Percentiles rank a stretch among this genome's conserved stretches.
Conservation (phyloP, 2,797 vertebrate genomes). For the Eulemur coronatus region DNA sequence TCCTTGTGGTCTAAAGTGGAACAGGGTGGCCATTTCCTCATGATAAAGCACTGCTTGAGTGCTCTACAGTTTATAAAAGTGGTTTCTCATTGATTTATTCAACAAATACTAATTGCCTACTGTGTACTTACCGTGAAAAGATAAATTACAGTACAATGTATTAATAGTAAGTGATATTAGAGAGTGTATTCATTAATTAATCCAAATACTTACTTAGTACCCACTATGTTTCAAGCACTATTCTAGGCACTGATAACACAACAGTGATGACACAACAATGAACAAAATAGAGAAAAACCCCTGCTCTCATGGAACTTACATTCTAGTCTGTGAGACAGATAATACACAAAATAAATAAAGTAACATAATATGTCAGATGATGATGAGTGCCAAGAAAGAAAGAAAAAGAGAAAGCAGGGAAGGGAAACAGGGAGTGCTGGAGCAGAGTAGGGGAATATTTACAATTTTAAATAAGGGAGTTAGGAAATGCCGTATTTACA, state of each 20-base stretch:
- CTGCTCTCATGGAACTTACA: not conserved
- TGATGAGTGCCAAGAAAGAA: not conserved
- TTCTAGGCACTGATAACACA: not conserved
- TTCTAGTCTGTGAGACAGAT: not conserved
- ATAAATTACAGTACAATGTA: not conserved
- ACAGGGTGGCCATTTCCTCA: not conserved
- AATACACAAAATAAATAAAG: constrained; percentile 12
- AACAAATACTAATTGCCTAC: not conserved
- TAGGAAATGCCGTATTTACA: not conserved
- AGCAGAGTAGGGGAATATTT: not conserved
- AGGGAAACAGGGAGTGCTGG: not conserved
- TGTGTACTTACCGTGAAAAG: not conserved
- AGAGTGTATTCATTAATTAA: not conserved
- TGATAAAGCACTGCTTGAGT: not conserved
- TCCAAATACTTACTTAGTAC: not conserved
- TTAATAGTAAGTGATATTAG: not conserved
- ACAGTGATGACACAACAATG: not conserved
- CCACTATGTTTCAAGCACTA: not conserved
- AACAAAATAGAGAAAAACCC: not conserved
- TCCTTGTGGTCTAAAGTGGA: not conserved
- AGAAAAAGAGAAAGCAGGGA: not conserved
- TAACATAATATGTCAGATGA: not conserved
- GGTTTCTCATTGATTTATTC: not conserved
- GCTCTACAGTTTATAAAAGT: not conserved
- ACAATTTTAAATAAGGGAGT: not conserved